Evolutionary conservation across 2,113 vertebrate species (phyloP), one percentile per base, ranked within the genome.

Genomic region (Equus quagga): DNA sequence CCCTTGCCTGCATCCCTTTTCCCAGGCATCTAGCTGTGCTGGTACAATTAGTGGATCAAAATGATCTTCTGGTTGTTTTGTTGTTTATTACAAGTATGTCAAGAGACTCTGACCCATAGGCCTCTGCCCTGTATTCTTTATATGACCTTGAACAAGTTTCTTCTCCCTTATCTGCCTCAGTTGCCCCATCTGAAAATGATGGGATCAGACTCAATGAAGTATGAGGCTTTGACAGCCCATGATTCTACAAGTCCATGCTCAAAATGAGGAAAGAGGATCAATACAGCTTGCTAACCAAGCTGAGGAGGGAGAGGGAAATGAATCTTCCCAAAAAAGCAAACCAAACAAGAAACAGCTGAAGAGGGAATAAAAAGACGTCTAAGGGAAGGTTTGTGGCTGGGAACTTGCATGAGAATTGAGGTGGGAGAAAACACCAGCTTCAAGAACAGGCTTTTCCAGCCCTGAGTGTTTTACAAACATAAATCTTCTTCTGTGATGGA

Each of bases 401-500:
- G 15, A 96, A 87, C 3, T n/a, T 91, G 51, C 46, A 15, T 75
- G 85, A 96, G 54, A 96, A 75, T 67, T 36, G 51, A 96, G 17
- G 64, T 94, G 70, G 46, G 13, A 31, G 15, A 11, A 65, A 80
- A 75, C 11, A 36, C 3, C 46, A 54, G 58, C 31, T 95, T 89
- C 64, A 19, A 80, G 72, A 88, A 78, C 14, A 70, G 54, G 46
- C 13, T 93, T 86, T 95, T 81, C 28, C 41, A 89, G 46, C 0
- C 11, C 69, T 85, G 21, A 31, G 26, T 73, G 51, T 89, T 92
- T 96, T 82, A 73, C 2, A 89, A 82, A 92, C 51, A 89, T 21
- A 3, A 76, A 54, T 95, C 92, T 92, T 73, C 24, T 82, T 56
- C 56, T 78, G 9, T 90, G n/a, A 65, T 87, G 79, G 67, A 79